A percentile compares a stretch with the other conserved stretches of the same genome.
Evolutionary conservation across 2,888 invertebrate genomes (phyloP).

Genomic region (Amblyteles armatorius): DNA sequence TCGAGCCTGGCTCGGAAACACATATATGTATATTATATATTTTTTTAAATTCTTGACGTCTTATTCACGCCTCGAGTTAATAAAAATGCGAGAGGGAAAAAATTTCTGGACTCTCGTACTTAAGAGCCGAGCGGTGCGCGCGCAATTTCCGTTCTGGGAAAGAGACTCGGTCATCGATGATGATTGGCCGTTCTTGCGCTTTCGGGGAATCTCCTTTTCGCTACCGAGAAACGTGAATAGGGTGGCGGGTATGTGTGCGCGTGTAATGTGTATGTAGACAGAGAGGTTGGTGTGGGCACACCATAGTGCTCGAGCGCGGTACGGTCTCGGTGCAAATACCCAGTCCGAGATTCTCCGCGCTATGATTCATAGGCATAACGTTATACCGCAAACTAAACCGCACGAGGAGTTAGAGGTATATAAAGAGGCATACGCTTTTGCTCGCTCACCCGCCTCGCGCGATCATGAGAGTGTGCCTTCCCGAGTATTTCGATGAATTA

Average conservation of each 20-base stretch:
- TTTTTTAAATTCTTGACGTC: not conserved
- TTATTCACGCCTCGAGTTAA: not conserved
- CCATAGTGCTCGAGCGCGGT: slow-evolving; percentile 26
- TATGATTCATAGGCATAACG: slow-evolving; percentile 68
- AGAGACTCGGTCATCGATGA: slow-evolving; percentile 41
- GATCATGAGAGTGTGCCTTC: slow-evolving; percentile 41
- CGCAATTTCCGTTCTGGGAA: slow-evolving; percentile 43
- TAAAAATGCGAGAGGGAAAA: not conserved
- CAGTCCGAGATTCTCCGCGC: slow-evolving; percentile 63
- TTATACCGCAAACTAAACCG: slow-evolving; percentile 67
- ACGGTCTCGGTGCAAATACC: slow-evolving; percentile 56
- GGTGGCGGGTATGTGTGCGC: slow-evolving; percentile 17
- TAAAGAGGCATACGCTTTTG: slow-evolving; percentile 40
- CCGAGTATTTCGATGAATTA: slow-evolving; percentile 57
- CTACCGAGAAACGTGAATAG: slow-evolving; percentile 58
- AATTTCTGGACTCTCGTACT: slow-evolving; percentile 25
- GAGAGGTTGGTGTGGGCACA: not conserved
- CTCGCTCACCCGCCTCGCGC: slow-evolving; percentile 25
- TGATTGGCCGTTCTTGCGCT: slow-evolving; percentile 42
- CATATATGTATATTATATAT: too few species aligned
- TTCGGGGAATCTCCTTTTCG: slow-evolving; percentile 50
- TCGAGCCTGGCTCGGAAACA: slow-evolving; percentile 3
- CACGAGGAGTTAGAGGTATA: slow-evolving; percentile 54
- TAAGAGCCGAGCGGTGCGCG: not conserved
- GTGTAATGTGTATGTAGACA: slow-evolving; percentile 4